Percentiles rank a stretch among this genome's conserved stretches.
phyloP scores from a whole-genome alignment of 2,113 vertebrate genomes.

The Osmerus eperlanus region DNA sequence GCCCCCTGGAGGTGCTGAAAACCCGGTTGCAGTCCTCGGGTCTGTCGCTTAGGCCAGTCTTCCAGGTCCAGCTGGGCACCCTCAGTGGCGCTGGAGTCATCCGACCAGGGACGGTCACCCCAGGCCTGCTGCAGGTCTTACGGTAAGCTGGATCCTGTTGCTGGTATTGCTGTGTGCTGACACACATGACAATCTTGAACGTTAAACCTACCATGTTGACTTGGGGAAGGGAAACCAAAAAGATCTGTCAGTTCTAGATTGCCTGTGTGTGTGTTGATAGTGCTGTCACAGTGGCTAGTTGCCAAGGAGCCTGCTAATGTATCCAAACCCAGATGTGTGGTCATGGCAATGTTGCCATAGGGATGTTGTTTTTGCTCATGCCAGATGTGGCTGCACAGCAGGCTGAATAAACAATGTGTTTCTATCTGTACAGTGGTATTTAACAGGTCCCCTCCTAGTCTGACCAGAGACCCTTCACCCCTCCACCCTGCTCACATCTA shows the following conservation, averaged over 20 bases:
- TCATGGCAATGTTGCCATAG: neutral
- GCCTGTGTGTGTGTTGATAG: no score
- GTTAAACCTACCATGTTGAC: no score
- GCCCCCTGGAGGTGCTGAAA: conserved; percentile 94
- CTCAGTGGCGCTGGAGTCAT: conserved; percentile 86
- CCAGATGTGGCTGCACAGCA: neutral
- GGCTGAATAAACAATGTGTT: neutral
- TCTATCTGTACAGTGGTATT: neutral
- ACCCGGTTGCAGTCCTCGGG: conserved; percentile 91
- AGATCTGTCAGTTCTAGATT: no score
- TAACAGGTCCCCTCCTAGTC: no score
- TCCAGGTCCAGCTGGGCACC: conserved; percentile 92
- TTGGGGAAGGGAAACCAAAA: no score
- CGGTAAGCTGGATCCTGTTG: conserved; percentile 75
- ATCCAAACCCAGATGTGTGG: neutral
- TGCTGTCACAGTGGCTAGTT: neutral
- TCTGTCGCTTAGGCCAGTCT: conserved; percentile 81
- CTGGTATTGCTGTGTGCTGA: neutral
- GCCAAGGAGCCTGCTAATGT: no score
- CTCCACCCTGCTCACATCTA: neutral
- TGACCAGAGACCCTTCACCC: neutral
- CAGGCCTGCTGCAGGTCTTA: conserved; percentile 85
- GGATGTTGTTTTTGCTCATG: neutral
- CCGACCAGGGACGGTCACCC: conserved; percentile 83
- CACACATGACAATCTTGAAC: no score